Base-by-base conservation (phyloP, 2,797 vertebrate genomes). In the Lutjanus campechanus region DNA sequence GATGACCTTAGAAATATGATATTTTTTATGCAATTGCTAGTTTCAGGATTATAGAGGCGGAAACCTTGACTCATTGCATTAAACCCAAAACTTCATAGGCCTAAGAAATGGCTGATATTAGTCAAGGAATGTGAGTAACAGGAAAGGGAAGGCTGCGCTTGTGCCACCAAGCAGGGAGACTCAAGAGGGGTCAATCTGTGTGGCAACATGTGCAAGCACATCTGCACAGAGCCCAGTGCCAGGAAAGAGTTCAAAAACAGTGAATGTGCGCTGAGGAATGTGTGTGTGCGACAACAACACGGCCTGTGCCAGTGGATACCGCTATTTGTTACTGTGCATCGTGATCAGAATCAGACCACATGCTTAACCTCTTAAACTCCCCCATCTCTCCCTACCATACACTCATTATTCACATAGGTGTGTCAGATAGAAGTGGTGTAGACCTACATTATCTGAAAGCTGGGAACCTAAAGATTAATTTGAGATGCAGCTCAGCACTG, bases 231-330 rank as follows among this genome's bases (percentile, higher is more conserved):
- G 43, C 36, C 17, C 58, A 36, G 43, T 82, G 75, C 87, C 92
- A 91, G 85, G 87, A 91, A 91, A 85, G 65, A 54, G 81, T 84
- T 79, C 20, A 63, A 29, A 83, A 85, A 59, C 82, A 66, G 74
- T 11, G 73, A 72, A 17, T 69, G 50, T 64, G 60, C 63, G 66
- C 59, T 61, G 19, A 76, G 81, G 77, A 88, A 84, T 85, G 84
- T 49, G 49, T 51, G 73, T 47, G 68, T 44, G 79, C 62, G 74
- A 71, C 78, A 80, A 63, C 66, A 79, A 53, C 63, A 11, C 0
- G 7, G 25, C 36, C 15, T 36, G 58, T 71, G 70, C 59, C 70
- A 75, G 19, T 10, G 17, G 40, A 68, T 60, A 68, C 54, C 7
- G 44, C 60, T 53, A 29, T 54, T 65, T 67, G 41, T 73, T 67